Percentiles rank a stretch among this genome's conserved stretches.
Conservation (phyloP, 2,113 vertebrate genomes). For the Promerops cafer region DNA sequence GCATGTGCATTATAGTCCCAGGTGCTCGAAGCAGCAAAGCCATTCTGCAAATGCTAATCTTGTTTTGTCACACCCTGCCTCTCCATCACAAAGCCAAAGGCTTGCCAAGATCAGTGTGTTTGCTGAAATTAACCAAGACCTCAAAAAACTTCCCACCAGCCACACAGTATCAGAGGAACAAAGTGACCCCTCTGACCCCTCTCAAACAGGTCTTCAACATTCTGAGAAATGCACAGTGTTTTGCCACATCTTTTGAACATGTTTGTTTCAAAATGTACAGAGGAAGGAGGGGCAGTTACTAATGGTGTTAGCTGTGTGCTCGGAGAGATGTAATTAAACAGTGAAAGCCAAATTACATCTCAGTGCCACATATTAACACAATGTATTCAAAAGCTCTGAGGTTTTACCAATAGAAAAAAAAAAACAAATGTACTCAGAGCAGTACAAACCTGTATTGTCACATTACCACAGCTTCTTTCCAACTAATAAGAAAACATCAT, state of each 20-base stretch:
- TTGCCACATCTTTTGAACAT: neutral
- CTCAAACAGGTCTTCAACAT: neutral
- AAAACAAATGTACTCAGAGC: neutral
- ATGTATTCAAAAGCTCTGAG: neutral
- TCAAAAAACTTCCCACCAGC: neutral
- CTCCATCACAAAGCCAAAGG: neutral
- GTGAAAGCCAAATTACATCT: neutral
- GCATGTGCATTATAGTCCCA: accelerated
- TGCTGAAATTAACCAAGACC: neutral
- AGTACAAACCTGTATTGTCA: neutral
- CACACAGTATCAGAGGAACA: neutral
- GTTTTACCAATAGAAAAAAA: neutral
- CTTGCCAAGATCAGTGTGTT: neutral
- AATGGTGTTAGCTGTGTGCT: neutral
- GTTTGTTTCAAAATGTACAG: neutral
- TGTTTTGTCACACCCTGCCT: neutral
- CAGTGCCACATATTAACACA: neutral
- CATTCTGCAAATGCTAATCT: neutral
- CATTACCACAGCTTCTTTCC: neutral
- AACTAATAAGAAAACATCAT: neutral
- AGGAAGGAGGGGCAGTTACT: neutral
- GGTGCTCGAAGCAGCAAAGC: neutral
- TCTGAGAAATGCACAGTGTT: neutral
- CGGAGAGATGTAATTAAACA: neutral
- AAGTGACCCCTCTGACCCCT: neutral